phyloP scores from a whole-genome alignment of 2,113 vertebrate genomes.

The Romanogobio albipinnatus region DNA sequence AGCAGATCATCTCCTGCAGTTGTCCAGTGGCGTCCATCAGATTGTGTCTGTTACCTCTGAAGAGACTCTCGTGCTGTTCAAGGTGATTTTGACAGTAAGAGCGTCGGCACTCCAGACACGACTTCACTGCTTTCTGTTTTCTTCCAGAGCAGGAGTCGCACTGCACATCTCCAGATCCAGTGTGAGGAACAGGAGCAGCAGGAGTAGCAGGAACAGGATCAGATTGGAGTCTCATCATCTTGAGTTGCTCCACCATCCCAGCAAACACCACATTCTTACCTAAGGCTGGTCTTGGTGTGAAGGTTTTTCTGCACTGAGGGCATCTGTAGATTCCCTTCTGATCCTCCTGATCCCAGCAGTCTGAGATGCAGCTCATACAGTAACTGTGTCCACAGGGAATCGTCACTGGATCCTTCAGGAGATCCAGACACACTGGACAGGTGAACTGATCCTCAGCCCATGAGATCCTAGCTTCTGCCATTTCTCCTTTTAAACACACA shows the following conservation, averaged over 20 bases:
- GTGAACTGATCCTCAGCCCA: background rate
- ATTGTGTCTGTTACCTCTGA: background rate
- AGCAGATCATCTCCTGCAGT: background rate
- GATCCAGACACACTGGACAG: background rate
- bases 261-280: background rate
- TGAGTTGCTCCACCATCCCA: background rate
- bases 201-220: background rate
- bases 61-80: background rate
- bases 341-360: background rate
- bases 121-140: background rate
- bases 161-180: constrained; percentile 1
- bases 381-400: constrained; percentile 7
- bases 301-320: background rate
- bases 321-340: background rate
- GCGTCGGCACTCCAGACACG: background rate
- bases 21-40: background rate
- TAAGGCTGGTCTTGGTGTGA: background rate
- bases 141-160: background rate
- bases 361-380: background rate
- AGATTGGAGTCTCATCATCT: background rate
- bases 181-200: background rate
- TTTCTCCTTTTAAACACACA: background rate
- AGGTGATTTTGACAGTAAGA: background rate
- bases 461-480: background rate
- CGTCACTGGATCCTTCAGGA: background rate